A percentile compares a stretch with the other conserved stretches of the same genome.
These are phyloP conservation scores for Rugalucina vietnamica DNA, from an alignment of 2,888 invertebrate genomes.

Conservation along the genomic window DNA sequence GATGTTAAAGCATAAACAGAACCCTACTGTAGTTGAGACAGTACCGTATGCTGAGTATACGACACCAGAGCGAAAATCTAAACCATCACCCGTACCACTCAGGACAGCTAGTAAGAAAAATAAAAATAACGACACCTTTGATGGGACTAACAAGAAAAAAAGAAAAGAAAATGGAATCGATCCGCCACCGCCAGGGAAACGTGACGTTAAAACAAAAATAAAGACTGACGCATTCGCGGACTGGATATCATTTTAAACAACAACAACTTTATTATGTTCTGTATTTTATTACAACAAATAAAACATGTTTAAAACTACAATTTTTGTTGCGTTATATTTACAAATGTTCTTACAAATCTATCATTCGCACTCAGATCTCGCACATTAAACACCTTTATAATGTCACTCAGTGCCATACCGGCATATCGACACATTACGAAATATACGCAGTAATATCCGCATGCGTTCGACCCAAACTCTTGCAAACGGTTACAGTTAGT, in stretches of 20 bases:
- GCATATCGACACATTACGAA: too few species aligned
- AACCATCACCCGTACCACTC: too few species aligned
- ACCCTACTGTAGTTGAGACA: not conserved
- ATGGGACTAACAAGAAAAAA: too few species aligned
- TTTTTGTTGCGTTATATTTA: slow-evolving; percentile 13
- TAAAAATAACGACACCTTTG: too few species aligned
- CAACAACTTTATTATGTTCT: not conserved
- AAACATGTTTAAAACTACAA: slow-evolving; percentile 7
- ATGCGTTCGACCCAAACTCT: slow-evolving; percentile 9
- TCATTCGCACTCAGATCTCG: not conserved
- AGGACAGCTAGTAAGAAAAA: too few species aligned
- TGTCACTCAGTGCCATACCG: slow-evolving; percentile 6
- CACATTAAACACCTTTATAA: slow-evolving; percentile 11
- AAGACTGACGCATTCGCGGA: not conserved
- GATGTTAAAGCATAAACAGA: not conserved
- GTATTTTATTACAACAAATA: slow-evolving; percentile 11
- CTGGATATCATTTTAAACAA: not conserved
- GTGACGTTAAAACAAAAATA: not conserved
- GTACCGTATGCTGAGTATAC: too few species aligned
- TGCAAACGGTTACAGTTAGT: slow-evolving; percentile 6
- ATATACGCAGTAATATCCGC: slow-evolving; percentile 37
- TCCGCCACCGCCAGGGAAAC: slow-evolving; percentile 14
- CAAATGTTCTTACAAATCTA: not conserved
- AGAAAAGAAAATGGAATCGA: not conserved
- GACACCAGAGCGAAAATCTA: too few species aligned